Evolutionary conservation across 2,797 vertebrate genomes (phyloP), one percentile per base, ranked within the genome.

Genomic region (Melanotaenia parkinsoni): DNA sequence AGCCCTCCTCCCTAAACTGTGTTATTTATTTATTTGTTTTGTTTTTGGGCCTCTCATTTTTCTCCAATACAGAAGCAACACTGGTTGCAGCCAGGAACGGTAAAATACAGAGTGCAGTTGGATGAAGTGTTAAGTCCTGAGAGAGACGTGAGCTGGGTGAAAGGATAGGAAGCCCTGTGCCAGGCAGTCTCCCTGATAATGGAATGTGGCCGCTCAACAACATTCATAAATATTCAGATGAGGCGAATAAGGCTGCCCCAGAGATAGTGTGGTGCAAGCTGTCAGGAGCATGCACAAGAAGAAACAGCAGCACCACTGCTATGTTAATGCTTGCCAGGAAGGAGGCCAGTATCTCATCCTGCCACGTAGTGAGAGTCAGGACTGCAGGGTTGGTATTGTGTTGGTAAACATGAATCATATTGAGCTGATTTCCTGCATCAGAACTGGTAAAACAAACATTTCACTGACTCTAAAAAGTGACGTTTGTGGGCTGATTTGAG

Each of bases 221-320:
- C 85, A 74, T 88, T 93, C 89, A 92, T 93, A 92, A 91, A 93
- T 91, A 92, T 93, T 93, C 87, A 88, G 82, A 85, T 78, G 77
- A 84, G 81, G 79, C 57, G 24, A 82, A 84, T 69, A 76, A 85
- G 81, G 79, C 82, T 60, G 76, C 78, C 78, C 72, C 18, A 64
- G 85, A 78, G 89, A 85, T 72, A 32, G 82, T 68, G 81, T 59
- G 78, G 73, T 26, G 56, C 79, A 79, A 76, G 78, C 76, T 81
- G 79, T 83, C 76, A 66, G 74, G 22, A 26, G 70, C 82, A 57
- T 70, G 77, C 9, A 40, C 43, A 40, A 65, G 32, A 62, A 73
- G 63, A 57, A 81, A 72, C 32, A 63, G 63, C 75, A 72, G 43
- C 69, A 50, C 59, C 72, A 28, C 8, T 9, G 69, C 62, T 40